Evolutionary conservation across 2,797 vertebrate species (phyloP).

Genomic region (Phrynocephalus guinanensis): DNA sequence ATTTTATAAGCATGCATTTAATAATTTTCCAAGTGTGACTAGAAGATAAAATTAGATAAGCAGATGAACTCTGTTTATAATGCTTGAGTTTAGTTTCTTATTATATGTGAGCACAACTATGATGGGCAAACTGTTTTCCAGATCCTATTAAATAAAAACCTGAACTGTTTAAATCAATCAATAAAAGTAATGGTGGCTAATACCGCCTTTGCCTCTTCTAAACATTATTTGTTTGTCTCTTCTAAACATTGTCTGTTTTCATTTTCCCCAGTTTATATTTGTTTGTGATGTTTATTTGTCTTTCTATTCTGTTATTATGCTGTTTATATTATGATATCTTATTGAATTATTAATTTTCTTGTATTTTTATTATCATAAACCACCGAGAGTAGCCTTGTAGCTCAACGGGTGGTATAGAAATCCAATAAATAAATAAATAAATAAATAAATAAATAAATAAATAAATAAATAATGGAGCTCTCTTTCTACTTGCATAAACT

Average conservation of each 20-base stretch:
- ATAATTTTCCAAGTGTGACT: constrained; percentile 46
- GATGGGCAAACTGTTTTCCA: constrained; percentile 46
- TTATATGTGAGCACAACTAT: constrained; percentile 40
- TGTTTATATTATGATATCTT: too few species aligned
- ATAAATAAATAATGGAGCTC: constrained; percentile 6
- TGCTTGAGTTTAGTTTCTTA: constrained; percentile 30
- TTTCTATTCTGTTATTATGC: too few species aligned
- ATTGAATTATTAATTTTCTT: too few species aligned
- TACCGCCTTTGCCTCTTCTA: too few species aligned
- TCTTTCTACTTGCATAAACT: constrained; percentile 11
- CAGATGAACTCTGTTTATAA: constrained; percentile 44
- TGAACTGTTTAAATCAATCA: constrained; percentile 64
- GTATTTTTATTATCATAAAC: too few species aligned
- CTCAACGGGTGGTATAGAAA: too few species aligned
- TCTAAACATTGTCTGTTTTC: too few species aligned
- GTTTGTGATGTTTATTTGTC: too few species aligned
- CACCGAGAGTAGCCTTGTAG: too few species aligned
- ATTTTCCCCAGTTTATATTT: too few species aligned
- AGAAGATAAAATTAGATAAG: constrained; percentile 48
- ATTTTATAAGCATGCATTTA: constrained; percentile 24
- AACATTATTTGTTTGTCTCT: too few species aligned
- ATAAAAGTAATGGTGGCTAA: constrained; percentile 45
- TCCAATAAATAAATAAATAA: too few species aligned
- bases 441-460: not conserved
- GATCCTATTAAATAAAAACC: constrained; percentile 50